Evolutionary conservation across 2,888 invertebrate species (phyloP).

Genomic region (Dryobotodes eremita): DNA sequence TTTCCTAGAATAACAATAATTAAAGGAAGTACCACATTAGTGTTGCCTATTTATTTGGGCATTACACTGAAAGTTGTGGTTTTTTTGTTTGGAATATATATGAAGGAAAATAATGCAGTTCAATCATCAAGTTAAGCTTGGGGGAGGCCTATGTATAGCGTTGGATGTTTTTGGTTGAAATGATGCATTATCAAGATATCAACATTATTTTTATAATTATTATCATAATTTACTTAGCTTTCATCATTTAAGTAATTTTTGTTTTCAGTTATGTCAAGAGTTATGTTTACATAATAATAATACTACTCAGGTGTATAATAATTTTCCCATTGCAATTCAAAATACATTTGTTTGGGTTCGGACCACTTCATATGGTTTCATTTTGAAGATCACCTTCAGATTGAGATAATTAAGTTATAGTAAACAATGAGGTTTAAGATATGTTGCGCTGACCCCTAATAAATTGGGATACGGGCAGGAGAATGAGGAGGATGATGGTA

Average conservation of each 20-base stretch:
- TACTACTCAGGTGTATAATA: background rate
- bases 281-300: background rate
- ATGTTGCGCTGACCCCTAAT: background rate
- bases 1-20: conserved; percentile 11
- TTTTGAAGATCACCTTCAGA: background rate
- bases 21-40: conserved; percentile 11
- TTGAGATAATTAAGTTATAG: no score
- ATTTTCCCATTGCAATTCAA: conserved; percentile 4
- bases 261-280: background rate
- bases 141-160: background rate
- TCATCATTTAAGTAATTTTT: background rate
- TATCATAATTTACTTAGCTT: background rate
- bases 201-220: background rate
- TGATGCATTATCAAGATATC: background rate
- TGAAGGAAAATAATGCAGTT: conserved; percentile 13
- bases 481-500: background rate
- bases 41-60: conserved; percentile 8
- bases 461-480: background rate
- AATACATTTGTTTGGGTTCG: conserved; percentile 7
- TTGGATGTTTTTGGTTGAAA: background rate
- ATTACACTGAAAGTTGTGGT: background rate
- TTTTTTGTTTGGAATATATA: background rate
- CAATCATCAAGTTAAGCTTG: background rate
- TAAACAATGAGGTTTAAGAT: background rate
- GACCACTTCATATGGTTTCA: background rate